Evolutionary conservation across 2,888 invertebrate genomes (phyloP).

Genomic region (Bimastos eiseni): DNA sequence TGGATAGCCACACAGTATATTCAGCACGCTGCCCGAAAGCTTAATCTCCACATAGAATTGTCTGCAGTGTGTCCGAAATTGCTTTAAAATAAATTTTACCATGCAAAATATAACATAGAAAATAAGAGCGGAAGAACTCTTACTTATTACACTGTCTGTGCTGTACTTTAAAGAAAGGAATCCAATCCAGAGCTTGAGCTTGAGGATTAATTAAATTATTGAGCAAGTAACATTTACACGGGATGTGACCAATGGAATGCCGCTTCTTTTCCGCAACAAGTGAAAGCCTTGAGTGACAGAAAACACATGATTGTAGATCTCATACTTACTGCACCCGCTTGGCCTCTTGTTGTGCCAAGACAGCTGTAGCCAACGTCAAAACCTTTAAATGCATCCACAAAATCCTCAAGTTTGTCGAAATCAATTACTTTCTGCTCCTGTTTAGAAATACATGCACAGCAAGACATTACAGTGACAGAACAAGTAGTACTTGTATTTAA

Average conservation of each 20-base stretch:
- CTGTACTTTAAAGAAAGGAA: background rate
- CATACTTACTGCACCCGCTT: slow-evolving; percentile 62
- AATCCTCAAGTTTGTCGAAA: slow-evolving; percentile 64
- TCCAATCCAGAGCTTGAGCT: background rate
- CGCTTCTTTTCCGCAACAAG: background rate
- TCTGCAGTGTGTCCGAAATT: no score
- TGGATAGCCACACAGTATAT: background rate
- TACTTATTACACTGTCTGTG: background rate
- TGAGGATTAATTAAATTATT: background rate
- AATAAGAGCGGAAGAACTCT: background rate
- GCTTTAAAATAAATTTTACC: background rate
- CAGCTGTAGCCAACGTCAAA: slow-evolving; percentile 65
- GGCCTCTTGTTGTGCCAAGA: slow-evolving; percentile 65
- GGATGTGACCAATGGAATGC: background rate
- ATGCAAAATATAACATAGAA: background rate
- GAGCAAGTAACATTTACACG: no score
- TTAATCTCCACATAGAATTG: background rate
- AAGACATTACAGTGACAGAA: background rate
- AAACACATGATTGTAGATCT: background rate
- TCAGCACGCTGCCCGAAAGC: background rate
- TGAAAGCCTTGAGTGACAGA: background rate
- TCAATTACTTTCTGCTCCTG: slow-evolving; percentile 58
- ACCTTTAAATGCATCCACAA: slow-evolving; percentile 61
- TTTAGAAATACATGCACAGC: background rate
- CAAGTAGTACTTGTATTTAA: background rate